Evolutionary conservation across 2,797 vertebrate genomes (phyloP).

Genomic region (Erpetoichthys calabaricus): DNA sequence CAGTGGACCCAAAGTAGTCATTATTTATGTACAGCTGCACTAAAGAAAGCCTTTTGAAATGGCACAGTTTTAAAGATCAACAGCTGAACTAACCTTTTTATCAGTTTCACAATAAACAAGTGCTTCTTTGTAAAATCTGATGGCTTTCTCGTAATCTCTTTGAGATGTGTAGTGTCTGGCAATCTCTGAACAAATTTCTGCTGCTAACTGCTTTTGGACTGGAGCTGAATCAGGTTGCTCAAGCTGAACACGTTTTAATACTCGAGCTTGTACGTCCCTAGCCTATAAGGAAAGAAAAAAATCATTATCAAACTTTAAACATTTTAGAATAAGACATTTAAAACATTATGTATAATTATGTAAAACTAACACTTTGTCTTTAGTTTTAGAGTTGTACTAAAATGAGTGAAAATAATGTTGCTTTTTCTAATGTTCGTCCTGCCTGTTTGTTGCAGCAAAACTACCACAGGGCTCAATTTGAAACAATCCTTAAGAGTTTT

Average conservation of each 20-base stretch:
- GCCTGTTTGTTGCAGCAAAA: too few species aligned
- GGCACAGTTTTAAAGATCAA: not conserved
- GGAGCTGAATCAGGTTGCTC: constrained; percentile 81
- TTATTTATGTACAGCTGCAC: constrained; percentile 43
- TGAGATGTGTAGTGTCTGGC: constrained; percentile 83
- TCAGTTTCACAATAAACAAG: constrained; percentile 92
- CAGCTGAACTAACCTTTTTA: constrained; percentile 74
- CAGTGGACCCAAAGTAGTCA: not conserved
- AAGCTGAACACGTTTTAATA: constrained; percentile 78
- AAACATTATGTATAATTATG: too few species aligned
- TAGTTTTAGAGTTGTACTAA: not conserved
- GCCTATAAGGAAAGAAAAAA: constrained; percentile 45
- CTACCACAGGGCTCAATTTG: too few species aligned
- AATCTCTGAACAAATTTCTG: constrained; percentile 90
- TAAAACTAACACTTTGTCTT: too few species aligned
- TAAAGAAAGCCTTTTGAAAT: constrained; percentile 43
- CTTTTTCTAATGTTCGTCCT: too few species aligned
- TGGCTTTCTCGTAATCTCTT: constrained; percentile 84
- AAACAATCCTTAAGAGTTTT: too few species aligned
- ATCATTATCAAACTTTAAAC: constrained; percentile 7
- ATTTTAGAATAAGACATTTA: not conserved
- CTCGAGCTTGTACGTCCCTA: constrained; percentile 78
- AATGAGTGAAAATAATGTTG: not conserved
- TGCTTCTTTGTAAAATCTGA: constrained; percentile 97
- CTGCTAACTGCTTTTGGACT: constrained; percentile 76